phyloP scores from a whole-genome alignment of 1,140 invertebrate species.

The Zaprionus lachaisei region DNA sequence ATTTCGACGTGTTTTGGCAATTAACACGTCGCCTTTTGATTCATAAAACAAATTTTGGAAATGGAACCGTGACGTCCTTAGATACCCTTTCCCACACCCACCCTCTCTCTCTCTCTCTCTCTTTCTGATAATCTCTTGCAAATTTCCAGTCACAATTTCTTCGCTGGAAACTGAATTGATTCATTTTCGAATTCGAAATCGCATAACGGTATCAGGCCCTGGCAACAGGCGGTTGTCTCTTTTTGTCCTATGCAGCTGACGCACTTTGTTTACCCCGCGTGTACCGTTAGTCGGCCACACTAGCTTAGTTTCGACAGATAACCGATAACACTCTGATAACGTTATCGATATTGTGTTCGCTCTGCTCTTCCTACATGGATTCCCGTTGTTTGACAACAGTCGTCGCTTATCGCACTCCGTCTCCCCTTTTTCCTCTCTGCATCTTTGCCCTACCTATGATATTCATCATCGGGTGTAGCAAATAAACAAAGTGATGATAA shows the following conservation, averaged over 20 bases:
- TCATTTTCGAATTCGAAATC: conserved; percentile 1
- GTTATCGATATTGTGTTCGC: conserved; percentile 6
- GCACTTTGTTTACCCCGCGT: not conserved
- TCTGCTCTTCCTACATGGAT: conserved; percentile 5
- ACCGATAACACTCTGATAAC: not conserved
- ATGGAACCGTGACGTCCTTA: conserved; percentile 2
- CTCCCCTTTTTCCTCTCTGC: not conserved
- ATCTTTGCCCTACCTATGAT: not conserved
- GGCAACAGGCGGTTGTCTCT: not conserved
- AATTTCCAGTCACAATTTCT: not conserved
- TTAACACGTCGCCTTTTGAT: conserved; percentile 5
- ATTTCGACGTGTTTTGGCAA: not conserved
- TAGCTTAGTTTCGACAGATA: conserved; percentile 6
- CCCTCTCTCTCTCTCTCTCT: not conserved
- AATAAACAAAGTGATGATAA: conserved; percentile 1
- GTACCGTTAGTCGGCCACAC: not conserved
- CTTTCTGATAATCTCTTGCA: not conserved
- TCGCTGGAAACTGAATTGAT: conserved; percentile 3
- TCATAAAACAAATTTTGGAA: conserved; percentile 4
- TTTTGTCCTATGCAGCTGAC: not conserved
- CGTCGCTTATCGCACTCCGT: not conserved
- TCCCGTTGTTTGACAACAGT: conserved; percentile 5
- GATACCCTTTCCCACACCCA: not conserved
- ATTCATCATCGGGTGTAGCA: conserved; percentile 1
- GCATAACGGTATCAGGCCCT: not conserved